Percentiles rank a stretch among this genome's conserved stretches.
Evolutionary conservation across 1,140 invertebrate genomes (phyloP).

Genomic region (Campoletis sonorensis): DNA sequence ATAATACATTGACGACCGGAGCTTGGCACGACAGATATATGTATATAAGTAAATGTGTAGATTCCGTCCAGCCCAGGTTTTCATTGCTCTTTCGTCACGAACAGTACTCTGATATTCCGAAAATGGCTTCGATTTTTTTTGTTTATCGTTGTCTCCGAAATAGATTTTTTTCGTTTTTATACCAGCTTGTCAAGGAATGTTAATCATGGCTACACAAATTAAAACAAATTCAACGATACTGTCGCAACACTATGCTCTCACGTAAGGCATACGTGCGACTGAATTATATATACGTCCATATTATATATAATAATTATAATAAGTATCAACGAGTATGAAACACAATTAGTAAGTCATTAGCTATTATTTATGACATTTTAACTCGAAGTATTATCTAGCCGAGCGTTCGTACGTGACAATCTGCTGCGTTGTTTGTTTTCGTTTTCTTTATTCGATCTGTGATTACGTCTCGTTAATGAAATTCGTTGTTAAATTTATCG

Average conservation of each 20-base stretch:
- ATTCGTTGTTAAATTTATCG: constrained; percentile 54
- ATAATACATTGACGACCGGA: constrained; percentile 61
- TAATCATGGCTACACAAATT: neutral
- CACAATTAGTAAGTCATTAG: constrained; percentile 50
- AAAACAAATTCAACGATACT: neutral
- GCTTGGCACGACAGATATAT: constrained; percentile 75
- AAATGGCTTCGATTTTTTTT: constrained; percentile 35
- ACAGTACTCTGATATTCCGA: constrained; percentile 43
- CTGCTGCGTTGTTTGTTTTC: constrained; percentile 37
- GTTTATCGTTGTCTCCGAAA: neutral
- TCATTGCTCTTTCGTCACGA: constrained; percentile 55
- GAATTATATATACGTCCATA: constrained; percentile 22
- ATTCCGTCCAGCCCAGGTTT: constrained; percentile 75
- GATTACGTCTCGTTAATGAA: constrained; percentile 48
- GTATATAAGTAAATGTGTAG: constrained; percentile 76
- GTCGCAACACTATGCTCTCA: neutral
- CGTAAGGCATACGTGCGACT: neutral
- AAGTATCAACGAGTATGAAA: constrained; percentile 29
- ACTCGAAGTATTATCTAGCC: constrained; percentile 11
- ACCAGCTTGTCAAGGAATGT: neutral
- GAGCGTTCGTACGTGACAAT: constrained; percentile 31
- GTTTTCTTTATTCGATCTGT: constrained; percentile 59
- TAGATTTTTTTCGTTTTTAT: constrained; percentile 33
- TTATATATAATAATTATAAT: constrained; percentile 14
- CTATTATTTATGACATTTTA: constrained; percentile 39